Evolutionary conservation across 2,888 invertebrate genomes (phyloP).

Genomic region (Parascotia fuliginaria): DNA sequence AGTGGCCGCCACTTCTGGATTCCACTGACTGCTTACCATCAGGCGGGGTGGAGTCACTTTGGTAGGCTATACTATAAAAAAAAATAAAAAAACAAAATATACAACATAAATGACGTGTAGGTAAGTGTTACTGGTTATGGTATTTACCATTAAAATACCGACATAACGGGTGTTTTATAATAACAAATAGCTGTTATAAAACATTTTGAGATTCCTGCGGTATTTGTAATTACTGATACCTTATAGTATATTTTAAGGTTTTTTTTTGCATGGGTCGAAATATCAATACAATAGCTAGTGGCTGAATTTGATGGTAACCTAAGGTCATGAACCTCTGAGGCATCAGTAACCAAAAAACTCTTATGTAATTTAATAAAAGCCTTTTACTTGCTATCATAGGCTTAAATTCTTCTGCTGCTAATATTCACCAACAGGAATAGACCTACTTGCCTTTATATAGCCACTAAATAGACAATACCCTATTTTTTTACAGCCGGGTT

Average conservation of each 20-base stretch:
- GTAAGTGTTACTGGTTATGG: constrained; percentile 3
- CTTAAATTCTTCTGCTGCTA: too few species aligned
- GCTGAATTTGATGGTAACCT: background rate
- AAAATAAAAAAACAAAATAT: background rate
- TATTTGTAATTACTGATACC: constrained; percentile 10
- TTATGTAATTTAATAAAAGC: too few species aligned
- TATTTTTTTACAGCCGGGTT: too few species aligned
- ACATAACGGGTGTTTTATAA: constrained; percentile 2
- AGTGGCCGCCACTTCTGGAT: too few species aligned
- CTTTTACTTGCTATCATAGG: too few species aligned
- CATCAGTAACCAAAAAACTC: too few species aligned
- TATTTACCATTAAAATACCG: constrained; percentile 5
- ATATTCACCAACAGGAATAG: too few species aligned
- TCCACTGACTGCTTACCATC: too few species aligned
- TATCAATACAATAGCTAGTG: background rate
- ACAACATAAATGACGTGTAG: background rate
- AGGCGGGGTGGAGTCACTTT: too few species aligned
- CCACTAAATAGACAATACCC: too few species aligned
- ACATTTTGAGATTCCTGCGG: constrained; percentile 4
- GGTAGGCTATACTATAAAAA: too few species aligned
- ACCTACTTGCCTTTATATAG: too few species aligned
- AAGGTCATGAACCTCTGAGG: background rate
- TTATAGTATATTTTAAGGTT: constrained; percentile 2
- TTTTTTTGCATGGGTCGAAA: background rate
- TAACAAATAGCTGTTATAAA: constrained; percentile 12